These are phyloP conservation scores for Berghia stephanieae DNA, from an alignment of 1,140 invertebrate species.

Conservation along the genomic window DNA sequence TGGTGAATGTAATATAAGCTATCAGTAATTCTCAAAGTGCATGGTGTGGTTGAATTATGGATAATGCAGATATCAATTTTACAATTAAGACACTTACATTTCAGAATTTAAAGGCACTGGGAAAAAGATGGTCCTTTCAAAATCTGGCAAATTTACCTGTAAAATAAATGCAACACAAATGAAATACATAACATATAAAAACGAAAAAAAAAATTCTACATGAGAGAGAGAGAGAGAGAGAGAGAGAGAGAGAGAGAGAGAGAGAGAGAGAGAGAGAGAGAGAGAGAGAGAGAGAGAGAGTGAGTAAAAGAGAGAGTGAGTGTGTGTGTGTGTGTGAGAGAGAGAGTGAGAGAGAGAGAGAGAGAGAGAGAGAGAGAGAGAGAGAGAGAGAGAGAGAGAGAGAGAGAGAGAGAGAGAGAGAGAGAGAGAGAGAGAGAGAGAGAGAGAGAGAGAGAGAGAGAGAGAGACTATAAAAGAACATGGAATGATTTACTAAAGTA, in stretches of 20 bases:
- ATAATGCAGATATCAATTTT: too few relatives aligned
- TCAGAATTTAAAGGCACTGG: constrained; percentile 66
- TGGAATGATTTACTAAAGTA: too few relatives aligned
- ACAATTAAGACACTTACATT: too few relatives aligned
- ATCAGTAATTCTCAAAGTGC: too few relatives aligned
- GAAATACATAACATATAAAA: not conserved
- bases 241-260: not conserved
- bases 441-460: too few relatives aligned
- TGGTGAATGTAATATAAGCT: too few relatives aligned
- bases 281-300: not conserved
- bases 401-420: too few relatives aligned
- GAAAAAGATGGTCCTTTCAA: constrained; percentile 78
- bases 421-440: too few relatives aligned
- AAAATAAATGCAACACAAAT: constrained; percentile 33
- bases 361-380: not conserved
- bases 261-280: too few relatives aligned
- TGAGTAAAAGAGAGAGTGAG: not conserved
- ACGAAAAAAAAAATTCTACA: not conserved
- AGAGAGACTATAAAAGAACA: too few relatives aligned
- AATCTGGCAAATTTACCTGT: constrained; percentile 80
- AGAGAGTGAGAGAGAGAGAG: not conserved
- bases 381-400: too few relatives aligned
- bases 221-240: not conserved
- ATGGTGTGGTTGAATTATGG: too few relatives aligned
- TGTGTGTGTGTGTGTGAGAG: constrained; percentile 1